Conservation (phyloP, 2,888 invertebrate species). For the Melanotus villosus region DNA sequence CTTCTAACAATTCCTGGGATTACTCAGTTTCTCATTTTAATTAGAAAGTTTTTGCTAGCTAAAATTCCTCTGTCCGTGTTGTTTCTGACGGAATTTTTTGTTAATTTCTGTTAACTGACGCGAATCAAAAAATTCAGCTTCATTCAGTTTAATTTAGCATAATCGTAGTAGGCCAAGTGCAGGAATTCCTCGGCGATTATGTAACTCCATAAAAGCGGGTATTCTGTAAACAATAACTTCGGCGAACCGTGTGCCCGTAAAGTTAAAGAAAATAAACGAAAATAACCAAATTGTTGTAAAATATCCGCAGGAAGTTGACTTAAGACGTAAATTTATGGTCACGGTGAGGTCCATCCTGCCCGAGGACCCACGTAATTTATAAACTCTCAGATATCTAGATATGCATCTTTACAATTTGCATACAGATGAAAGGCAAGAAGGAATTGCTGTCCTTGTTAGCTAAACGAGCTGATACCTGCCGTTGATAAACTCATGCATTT, state of each 20-base stretch:
- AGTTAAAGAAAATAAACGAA: conserved; percentile 5
- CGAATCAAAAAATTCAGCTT: no score
- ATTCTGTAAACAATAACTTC: conserved; percentile 6
- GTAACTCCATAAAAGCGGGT: background rate
- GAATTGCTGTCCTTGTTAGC: conserved; percentile 16
- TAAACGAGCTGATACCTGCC: background rate
- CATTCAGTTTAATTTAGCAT: no score
- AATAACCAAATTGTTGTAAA: conserved; percentile 16
- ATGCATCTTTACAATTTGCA: conserved; percentile 18
- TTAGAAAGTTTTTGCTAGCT: no score
- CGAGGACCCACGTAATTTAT: conserved; percentile 15
- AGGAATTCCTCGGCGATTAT: conserved; percentile 6
- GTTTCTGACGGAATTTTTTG: no score
- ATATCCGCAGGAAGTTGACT: conserved; percentile 33
- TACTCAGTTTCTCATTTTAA: no score
- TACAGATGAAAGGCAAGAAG: conserved; percentile 11
- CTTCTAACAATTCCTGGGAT: no score
- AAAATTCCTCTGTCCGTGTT: no score
- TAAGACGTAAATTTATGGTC: conserved; percentile 20
- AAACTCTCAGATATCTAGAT: conserved; percentile 13
- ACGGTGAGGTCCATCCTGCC: conserved; percentile 16
- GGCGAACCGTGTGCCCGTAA: background rate
- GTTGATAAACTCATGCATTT: conserved; percentile 13
- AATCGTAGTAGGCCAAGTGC: no score
- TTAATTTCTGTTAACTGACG: no score